Base-by-base conservation (phyloP, 2,797 vertebrate species). In the Bryconaethiops microstoma region DNA sequence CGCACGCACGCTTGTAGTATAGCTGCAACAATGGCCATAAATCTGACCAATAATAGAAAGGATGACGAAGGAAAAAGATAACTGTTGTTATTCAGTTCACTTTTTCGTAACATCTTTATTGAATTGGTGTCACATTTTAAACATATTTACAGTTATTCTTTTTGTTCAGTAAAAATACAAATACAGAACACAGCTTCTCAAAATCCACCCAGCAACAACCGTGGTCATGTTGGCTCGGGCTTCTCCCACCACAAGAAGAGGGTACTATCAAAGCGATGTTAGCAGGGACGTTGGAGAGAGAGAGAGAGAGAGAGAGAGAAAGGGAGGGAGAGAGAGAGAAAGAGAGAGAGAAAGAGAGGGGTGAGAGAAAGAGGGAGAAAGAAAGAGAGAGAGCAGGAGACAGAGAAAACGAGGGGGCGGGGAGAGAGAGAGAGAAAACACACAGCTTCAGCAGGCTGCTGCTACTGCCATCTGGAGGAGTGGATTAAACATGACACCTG, bases 91-190 rank as follows among this genome's bases (percentile, higher is more conserved):
- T 72, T 85, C 75, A 10, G 63, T 79, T 86, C 90, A 91, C 88
- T 93, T 93, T 83, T 93, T 93, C 88, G 88, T 92, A 93, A 93
- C 92, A 91, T 92, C 92, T 95, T 95, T 94, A 94, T 93, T 95
- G 91, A 92, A 92, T 93, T 88, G 90, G 90, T 92, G 89, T 92
- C 89, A 90, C 87, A 81, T 88, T 92, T 95, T 93, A 94, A 94
- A 94, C 93, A 92, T 95, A 95, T 95, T 93, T 95, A 95, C 94
- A 95, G 85, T 93, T 90, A 85, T 86, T 76, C 75, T 87, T 85
- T 88, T 91, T 87, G 72, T 85, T 92, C 91, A 91, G 93, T 94
- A 94, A 94, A 95, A 95, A 95, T 94, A 94, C 93, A 95, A 94
- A 94, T 93, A 94, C 91, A 91, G 91, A 92, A 93, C 92, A 94